Evolutionary conservation across 2,113 vertebrate species (phyloP), one percentile per base, ranked within the genome.

Genomic region (Ursus arctos): DNA sequence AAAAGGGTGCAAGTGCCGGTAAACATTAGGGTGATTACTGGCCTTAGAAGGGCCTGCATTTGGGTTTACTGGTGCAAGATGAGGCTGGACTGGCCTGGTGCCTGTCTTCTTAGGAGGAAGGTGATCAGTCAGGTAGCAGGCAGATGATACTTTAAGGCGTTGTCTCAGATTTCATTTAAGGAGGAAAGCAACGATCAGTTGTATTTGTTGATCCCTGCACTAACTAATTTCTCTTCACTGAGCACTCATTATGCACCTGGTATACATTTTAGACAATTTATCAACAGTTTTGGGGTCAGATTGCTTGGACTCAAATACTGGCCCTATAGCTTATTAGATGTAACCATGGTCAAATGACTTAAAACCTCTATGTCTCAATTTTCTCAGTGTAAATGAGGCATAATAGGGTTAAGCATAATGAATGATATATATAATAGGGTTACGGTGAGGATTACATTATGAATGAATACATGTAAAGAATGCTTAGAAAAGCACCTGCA

Each of bases 401-500:
- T n/a, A n/a, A 94, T 72, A 91, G 67, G 43, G 77, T 88, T 87
- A 83, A 83, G 69, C 53, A n/a, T 83, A 84, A 94, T 83, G 94
- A 95, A 55, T 63, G 77, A 94, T 87, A 76, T 77, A 80, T 91
- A 80, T 91, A 91, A 77, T 93, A 40, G 69, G 40, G 69, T 53
- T 53, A 61, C 80, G 3, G 10, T 57, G 90, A 95, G 92, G 74
- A 95, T 91, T 88, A 33, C 82, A 84, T 84, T 94, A 96, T 63
- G 49, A 88, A 93, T 93, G 93, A 49, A 94, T 94, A 74, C 83
- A 96, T 94, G 53, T 51, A 91, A 82, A 88, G 94, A 94, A 61
- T n/a, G 40, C 67, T 63, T 51, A 76, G 72, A 67, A 93, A 67
- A 91, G 81, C 36, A 65, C 53, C 63, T 87, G 51, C 84, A 36